Percentiles rank a stretch among this genome's conserved stretches.
Evolutionary conservation across 2,113 vertebrate species (phyloP).

Genomic region (Neolamprologus longior): DNA sequence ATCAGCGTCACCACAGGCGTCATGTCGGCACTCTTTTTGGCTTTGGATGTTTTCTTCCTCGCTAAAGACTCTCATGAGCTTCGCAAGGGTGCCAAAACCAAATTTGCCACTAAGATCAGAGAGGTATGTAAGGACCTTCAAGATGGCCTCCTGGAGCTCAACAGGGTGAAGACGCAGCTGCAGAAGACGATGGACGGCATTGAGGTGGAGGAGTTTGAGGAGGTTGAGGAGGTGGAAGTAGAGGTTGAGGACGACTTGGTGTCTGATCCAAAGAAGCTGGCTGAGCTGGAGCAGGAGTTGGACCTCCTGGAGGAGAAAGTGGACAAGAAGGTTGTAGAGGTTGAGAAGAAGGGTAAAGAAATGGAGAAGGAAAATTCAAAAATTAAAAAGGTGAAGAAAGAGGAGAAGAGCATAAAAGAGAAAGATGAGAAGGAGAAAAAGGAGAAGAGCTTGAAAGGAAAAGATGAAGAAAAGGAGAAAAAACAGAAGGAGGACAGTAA

Average conservation of each 20-base stretch:
- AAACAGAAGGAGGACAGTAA: neutral
- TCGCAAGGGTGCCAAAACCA: conserved; percentile 65
- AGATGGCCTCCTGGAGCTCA: conserved; percentile 57
- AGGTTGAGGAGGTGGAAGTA: conserved; percentile 55
- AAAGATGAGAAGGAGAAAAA: neutral
- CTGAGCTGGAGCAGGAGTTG: conserved; percentile 61
- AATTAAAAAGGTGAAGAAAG: neutral
- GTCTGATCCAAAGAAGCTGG: conserved; percentile 55
- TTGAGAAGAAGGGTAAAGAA: conserved; percentile 6
- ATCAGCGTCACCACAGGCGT: conserved; percentile 63
- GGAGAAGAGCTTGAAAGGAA: neutral
- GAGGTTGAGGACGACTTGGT: conserved; percentile 45
- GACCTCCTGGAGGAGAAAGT: conserved; percentile 65
- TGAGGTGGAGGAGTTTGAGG: conserved; percentile 65
- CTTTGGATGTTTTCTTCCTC: conserved; percentile 70
- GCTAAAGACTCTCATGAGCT: conserved; percentile 68
- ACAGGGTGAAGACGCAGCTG: conserved; percentile 63
- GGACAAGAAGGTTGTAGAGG: conserved; percentile 36
- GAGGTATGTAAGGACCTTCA: conserved; percentile 62
- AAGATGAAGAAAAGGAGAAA: neutral
- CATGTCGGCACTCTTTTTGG: conserved; percentile 66
- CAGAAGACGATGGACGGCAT: conserved; percentile 71
- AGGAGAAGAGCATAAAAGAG: neutral
- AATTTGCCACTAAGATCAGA: conserved; percentile 65
- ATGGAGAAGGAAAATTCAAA: neutral